Base-by-base conservation (phyloP, 2,113 vertebrate genomes). In the Melospiza melodia region DNA sequence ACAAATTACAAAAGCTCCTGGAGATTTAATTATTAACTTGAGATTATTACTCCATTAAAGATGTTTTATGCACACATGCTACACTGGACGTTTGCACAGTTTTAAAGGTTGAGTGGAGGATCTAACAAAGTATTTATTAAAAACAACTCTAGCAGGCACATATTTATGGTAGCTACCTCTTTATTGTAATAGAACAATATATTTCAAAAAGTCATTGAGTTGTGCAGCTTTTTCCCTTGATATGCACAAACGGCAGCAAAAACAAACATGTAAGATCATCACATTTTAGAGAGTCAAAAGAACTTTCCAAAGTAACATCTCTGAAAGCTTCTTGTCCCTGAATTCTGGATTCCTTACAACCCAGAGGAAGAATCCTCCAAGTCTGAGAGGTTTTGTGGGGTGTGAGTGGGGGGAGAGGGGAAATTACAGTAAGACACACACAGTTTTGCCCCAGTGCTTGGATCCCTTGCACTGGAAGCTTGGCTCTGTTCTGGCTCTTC, bases 21-120 rank as follows among this genome's bases (percentile, higher is more conserved):
- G 39, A 73, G 17, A 92, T 86, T 73, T 96, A 95, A 93, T 93
- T 62, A 94, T 94, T 95, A 97, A 95, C 90, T 55, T 80, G 41
- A 80, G 25, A 90, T 88, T 94, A 87, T 90, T 91, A 90, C 24
- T 80, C 59, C 63, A 63, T 87, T 93, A 85, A 89, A 90, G 84
- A 67, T 52, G 27, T 52, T 93, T 69, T 54, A 85, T 6, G 61
- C 35, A 92, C 61, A 84, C 43, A 76, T 11, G 43, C 69, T 82
- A 68, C 72, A 78, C 21, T 76, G 66, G 71, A 81, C 76, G 76
- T 91, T 65, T 87, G 46, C 80, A 93, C 28, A 87, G 54, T 76
- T 95, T 74, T 81, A 90, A 87, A 89, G 57, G 52, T 12, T 94
- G 61, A 43, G 84, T 91, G 44, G n/a, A 78, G 15, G 49, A 90